Base-by-base conservation (phyloP, 1,140 invertebrate species). In the Hermetia illucens region DNA sequence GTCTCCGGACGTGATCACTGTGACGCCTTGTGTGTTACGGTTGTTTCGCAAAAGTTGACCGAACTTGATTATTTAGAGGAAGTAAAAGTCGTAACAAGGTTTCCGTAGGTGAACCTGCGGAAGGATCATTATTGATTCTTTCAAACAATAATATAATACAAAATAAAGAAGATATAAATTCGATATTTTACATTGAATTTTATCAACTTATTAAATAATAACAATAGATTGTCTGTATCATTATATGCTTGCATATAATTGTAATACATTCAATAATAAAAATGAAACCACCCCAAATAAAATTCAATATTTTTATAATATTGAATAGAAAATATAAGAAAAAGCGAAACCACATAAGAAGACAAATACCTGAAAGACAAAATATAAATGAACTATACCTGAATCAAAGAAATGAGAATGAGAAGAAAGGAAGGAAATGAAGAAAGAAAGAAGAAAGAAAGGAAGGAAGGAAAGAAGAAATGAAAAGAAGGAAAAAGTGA, bases 1-100 rank as follows among this genome's bases (percentile, higher is more conserved):
- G 70, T 66, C 68, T 72, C 74, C 70, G 74, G 77, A 81, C 69
- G 63, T 71, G 64, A 57, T 61, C 65, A 61, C 63, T 63, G 61
- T 57, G 58, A 61, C 62, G 58, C 45, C 48, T 62, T 55, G 56
- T 54, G 59, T 63, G 58, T 55, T 53, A 58, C 62, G 64, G 57
- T 58, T 65, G 65, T 60, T 64, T 56, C 63, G 70, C 64, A 63
- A 77, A 78, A 69, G 66, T 50, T 71, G 67, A 64, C 65, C 71
- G 66, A 81, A 77, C 73, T 75, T 71, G 71, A 69, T 73, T 67
- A 74, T 74, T 78, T 79, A 79, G 76, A 80, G 75, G 74, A 77
- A 75, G 74, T 74, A 79, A 77, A 82, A 83, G 78, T 81, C 77
- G 78, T 82, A 82, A 82, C 78, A 82, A 81, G 76, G 77, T 83